phyloP scores from a whole-genome alignment of 2,797 vertebrate species.

The Lophotriccus pileatus region DNA sequence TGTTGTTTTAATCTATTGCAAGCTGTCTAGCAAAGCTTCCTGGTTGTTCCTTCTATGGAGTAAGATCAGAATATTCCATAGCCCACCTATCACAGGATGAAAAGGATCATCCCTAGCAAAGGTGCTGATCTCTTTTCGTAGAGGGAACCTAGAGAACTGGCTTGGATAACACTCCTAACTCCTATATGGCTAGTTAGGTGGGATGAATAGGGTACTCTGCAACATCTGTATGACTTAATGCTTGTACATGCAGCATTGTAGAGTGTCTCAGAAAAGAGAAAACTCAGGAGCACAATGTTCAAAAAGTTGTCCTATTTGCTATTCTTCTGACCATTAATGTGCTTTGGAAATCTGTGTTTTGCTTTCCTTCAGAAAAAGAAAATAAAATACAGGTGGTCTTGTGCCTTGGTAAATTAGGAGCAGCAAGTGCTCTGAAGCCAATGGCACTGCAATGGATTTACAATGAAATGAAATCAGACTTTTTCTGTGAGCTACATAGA shows the following conservation, averaged over 20 bases:
- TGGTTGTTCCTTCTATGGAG: background rate
- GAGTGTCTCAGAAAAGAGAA: background rate
- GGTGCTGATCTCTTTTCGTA: background rate
- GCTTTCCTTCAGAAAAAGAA: background rate
- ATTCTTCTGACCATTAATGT: background rate
- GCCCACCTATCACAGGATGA: background rate
- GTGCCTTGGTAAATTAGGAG: background rate
- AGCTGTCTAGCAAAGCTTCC: background rate
- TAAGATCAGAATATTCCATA: background rate
- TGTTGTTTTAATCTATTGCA: background rate
- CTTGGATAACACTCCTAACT: background rate
- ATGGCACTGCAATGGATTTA: background rate
- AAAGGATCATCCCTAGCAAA: background rate
- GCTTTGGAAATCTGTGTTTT: background rate
- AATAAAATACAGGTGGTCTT: background rate
- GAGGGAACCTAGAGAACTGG: background rate
- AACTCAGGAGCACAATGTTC: background rate
- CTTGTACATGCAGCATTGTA: background rate
- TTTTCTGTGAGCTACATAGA: background rate
- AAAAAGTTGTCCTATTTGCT: background rate
- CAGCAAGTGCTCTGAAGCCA: background rate
- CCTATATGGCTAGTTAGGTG: background rate
- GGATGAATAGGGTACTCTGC: background rate
- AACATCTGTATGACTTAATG: background rate
- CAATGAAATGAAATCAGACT: background rate